A percentile compares a stretch with the other conserved stretches of the same genome.
Conservation (phyloP, 2,113 vertebrate species). For the Anser cygnoides region DNA sequence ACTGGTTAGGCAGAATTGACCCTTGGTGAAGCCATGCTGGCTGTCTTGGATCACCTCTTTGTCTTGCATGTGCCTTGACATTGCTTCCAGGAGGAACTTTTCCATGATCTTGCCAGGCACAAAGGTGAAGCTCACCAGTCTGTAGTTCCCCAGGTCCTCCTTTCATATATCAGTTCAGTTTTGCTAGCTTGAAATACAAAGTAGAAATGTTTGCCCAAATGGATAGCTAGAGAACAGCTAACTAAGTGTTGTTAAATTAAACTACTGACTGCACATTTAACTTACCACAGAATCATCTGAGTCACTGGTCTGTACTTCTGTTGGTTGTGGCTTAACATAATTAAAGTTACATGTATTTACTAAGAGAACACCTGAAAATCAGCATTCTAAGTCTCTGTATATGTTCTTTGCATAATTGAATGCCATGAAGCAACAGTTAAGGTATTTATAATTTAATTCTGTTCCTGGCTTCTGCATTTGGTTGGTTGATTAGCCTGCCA, state of each 20-base stretch:
- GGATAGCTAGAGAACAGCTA: background rate
- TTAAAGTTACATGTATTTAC: background rate
- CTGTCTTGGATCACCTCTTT: too few relatives aligned
- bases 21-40: too few relatives aligned
- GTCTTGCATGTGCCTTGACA: too few relatives aligned
- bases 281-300: background rate
- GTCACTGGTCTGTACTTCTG: background rate
- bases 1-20: too few relatives aligned
- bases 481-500: conserved; percentile 56
- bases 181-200: background rate
- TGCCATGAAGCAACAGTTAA: background rate
- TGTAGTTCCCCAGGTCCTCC: too few relatives aligned
- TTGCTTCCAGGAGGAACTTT: too few relatives aligned
- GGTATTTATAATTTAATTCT: background rate
- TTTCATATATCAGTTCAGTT: background rate
- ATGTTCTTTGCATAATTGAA: background rate
- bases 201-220: background rate
- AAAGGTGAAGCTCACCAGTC: too few relatives aligned
- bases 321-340: background rate
- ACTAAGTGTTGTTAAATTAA: background rate
- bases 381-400: background rate
- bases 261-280: background rate
- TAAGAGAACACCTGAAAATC: background rate
- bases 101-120: too few relatives aligned
- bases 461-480: conserved; percentile 55